Evolutionary conservation across 2,113 vertebrate species (phyloP).

Genomic region (Oreochromis aureus): DNA sequence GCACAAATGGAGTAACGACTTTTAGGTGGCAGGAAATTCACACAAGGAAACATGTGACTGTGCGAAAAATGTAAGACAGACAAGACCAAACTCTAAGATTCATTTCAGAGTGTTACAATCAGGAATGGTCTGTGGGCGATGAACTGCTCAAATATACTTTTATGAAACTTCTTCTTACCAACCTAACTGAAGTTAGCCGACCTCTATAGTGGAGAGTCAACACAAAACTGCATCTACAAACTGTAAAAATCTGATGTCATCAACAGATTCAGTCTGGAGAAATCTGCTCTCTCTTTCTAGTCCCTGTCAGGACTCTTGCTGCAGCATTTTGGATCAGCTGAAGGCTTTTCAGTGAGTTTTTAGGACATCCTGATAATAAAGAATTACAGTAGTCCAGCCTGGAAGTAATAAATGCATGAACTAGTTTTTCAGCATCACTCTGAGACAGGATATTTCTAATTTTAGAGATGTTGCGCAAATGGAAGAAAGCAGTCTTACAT

Average conservation of each 20-base stretch:
- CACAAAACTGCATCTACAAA: too few species aligned
- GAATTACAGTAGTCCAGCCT: neutral
- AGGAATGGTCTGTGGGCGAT: neutral
- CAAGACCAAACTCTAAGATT: neutral
- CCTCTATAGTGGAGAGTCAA: neutral
- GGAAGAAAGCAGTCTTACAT: too few species aligned
- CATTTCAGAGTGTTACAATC: neutral
- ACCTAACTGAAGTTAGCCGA: neutral
- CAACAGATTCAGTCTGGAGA: neutral
- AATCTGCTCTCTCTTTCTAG: neutral
- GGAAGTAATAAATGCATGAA: too few species aligned
- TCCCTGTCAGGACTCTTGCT: neutral
- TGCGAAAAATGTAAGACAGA: neutral
- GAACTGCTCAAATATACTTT: neutral
- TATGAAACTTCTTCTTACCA: accelerated
- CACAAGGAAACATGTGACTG: neutral
- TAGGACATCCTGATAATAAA: neutral
- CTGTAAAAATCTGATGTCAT: neutral
- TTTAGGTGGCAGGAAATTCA: neutral
- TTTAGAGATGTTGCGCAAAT: too few species aligned
- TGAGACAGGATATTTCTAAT: too few species aligned
- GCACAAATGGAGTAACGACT: neutral
- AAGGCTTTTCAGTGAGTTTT: neutral
- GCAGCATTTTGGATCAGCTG: accelerated
- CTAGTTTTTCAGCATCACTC: too few species aligned